These are phyloP conservation scores for Fistularia commersonii DNA, from an alignment of 2,797 vertebrate genomes.

Conservation along the genomic window DNA sequence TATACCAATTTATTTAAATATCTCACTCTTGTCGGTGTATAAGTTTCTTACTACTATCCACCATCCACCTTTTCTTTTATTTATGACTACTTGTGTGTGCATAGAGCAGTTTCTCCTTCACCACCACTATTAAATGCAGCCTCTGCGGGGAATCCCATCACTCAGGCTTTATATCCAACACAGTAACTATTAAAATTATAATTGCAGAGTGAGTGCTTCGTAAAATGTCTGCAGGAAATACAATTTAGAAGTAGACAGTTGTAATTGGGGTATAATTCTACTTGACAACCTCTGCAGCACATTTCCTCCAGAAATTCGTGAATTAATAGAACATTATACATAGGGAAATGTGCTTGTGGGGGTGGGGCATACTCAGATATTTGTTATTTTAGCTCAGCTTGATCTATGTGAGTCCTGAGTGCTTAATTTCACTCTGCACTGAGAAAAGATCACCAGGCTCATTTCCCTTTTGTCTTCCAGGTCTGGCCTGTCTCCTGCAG, in stretches of 20 bases:
- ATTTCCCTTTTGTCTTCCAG: conserved; percentile 57
- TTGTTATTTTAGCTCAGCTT: background rate
- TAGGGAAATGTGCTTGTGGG: background rate
- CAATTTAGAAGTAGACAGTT: conserved; percentile 7
- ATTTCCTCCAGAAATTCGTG: background rate
- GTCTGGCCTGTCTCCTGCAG: conserved; percentile 97
- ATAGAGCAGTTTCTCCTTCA: too few species aligned
- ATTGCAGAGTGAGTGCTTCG: conserved; percentile 14
- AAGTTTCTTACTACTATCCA: too few species aligned
- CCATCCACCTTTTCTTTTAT: too few species aligned
- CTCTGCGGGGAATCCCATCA: too few species aligned
- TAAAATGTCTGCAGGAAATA: conserved; percentile 16
- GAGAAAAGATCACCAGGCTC: background rate
- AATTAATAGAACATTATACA: background rate
- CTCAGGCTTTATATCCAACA: background rate
- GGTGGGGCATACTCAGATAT: background rate
- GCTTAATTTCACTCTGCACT: background rate
- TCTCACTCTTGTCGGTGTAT: too few species aligned
- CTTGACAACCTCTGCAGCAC: conserved; percentile 5
- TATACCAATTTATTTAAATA: too few species aligned
- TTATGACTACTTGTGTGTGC: too few species aligned
- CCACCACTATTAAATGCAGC: too few species aligned
- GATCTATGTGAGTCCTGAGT: background rate
- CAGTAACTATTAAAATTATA: conserved; percentile 13
- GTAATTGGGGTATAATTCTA: conserved; percentile 31